Evolutionary conservation across 2,113 vertebrate genomes (phyloP), one percentile per base, ranked within the genome.

Genomic region (Raja brachyura): DNA sequence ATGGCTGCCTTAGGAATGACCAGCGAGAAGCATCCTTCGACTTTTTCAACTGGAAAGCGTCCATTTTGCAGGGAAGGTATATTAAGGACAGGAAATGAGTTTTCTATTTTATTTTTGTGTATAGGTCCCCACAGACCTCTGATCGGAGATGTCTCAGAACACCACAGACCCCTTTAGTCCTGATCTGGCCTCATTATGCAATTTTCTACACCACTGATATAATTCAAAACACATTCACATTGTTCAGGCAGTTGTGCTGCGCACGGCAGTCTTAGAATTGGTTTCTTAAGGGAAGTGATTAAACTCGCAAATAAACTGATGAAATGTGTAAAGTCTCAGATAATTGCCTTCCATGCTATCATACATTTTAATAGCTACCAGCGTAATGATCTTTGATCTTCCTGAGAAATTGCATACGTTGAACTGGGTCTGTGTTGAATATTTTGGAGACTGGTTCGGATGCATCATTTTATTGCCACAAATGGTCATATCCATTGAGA

Each of bases 281-380:
- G 59, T 88, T 88, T 88, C 83, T 88, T 88, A 88, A 88, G 83
- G 83, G 83, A 88, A 33, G 63, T 88, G 83, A 88, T 88, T 88
- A 88, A 88, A 88, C 83, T 88, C 83, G 63, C 83, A 88, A 31
- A 63, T 66, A 63, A 88, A 63, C 59, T 88, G n/a, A 88, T 88
- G 83, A 88, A 88, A 83, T 83, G 48, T 83, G 79, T 83, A 83
- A 63, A 88, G 59, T 88, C 83, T 88, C 59, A 88, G 83, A 63
- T 88, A 88, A 88, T 88, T 88, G 83, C 59, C 83, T 88, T 88
- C 59, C 83, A 63, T 63, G 31, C 83, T 61, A 88, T 63, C 83
- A 88, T 31, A 63, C 83, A 88, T 88, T 88, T 88, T 88, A 88
- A 88, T 88, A 88, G 61, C 83, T 88, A 88, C 31, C 63, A 88